Evolutionary conservation across 2,888 invertebrate genomes (phyloP).

Genomic region (Siphlonurus alternatus): DNA sequence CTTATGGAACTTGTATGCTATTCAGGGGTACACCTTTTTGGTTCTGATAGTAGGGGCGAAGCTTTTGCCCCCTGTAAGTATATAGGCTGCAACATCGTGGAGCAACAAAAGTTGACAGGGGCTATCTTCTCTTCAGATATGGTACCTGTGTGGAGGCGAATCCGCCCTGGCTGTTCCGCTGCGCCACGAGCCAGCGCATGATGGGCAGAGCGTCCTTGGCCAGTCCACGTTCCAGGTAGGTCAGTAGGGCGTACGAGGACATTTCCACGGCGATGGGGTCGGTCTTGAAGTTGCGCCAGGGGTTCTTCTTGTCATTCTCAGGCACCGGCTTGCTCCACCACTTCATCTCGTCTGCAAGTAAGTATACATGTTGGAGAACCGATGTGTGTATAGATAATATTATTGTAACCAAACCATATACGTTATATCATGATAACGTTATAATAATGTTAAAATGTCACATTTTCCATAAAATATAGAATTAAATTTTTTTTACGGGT

Average conservation of each 20-base stretch:
- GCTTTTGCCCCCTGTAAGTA: not conserved
- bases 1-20: too few species aligned
- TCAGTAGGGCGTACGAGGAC: conserved; percentile 73
- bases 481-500: too few species aligned
- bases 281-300: conserved; percentile 41
- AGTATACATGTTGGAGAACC: too few species aligned
- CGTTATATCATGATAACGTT: too few species aligned
- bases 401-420: too few species aligned
- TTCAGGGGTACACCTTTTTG: too few species aligned
- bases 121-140: conserved; percentile 26
- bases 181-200: conserved; percentile 53
- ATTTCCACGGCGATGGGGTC: conserved; percentile 66
- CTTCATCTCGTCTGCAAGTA: conserved; percentile 36
- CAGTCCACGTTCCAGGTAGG: conserved; percentile 35
- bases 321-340: conserved; percentile 62
- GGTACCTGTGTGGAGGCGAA: conserved; percentile 41
- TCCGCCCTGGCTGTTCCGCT: conserved; percentile 51
- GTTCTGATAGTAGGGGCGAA: not conserved
- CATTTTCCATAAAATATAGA: too few species aligned
- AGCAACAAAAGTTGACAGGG: conserved; percentile 7
- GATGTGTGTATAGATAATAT: too few species aligned
- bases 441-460: too few species aligned
- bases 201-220: conserved; percentile 40
- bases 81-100: not conserved
- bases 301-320: conserved; percentile 38